Conservation (phyloP, 2,888 invertebrate species). For the Chelonus formosanus region DNA sequence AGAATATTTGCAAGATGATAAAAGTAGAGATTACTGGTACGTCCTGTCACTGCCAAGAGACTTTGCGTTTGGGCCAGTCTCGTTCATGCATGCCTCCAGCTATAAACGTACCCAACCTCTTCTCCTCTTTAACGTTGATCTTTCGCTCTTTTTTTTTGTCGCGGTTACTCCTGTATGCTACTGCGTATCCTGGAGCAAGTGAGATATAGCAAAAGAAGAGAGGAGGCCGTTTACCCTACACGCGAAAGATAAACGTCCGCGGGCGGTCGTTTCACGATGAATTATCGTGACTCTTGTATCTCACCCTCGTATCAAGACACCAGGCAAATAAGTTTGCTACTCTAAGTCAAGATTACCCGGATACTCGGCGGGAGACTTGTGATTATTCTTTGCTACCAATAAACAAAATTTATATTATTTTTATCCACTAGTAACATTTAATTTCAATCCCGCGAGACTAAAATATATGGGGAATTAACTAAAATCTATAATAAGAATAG, state of each 20-base stretch:
- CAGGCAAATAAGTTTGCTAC: slow-evolving; percentile 43
- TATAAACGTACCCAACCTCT: not conserved
- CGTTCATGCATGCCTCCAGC: slow-evolving; percentile 7
- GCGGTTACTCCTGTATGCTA: slow-evolving; percentile 28
- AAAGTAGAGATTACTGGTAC: slow-evolving; percentile 15
- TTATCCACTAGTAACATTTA: too few relatives aligned
- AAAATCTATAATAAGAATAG: too few relatives aligned
- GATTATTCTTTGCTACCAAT: slow-evolving; percentile 17
- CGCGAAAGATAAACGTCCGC: slow-evolving; percentile 55
- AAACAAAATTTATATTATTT: slow-evolving; percentile 9
- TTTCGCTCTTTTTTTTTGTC: slow-evolving; percentile 16
- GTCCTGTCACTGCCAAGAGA: slow-evolving; percentile 8
- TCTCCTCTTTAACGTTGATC: slow-evolving; percentile 7
- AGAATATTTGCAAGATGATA: slow-evolving; percentile 22
- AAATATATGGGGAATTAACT: too few relatives aligned
- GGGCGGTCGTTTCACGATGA: slow-evolving; percentile 56
- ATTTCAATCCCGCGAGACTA: too few relatives aligned
- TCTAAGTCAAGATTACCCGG: slow-evolving; percentile 39
- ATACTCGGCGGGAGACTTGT: slow-evolving; percentile 20
- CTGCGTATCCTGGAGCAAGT: slow-evolving; percentile 38
- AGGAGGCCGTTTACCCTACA: slow-evolving; percentile 45
- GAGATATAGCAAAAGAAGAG: slow-evolving; percentile 38
- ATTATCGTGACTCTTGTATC: slow-evolving; percentile 51
- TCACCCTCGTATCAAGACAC: slow-evolving; percentile 48
- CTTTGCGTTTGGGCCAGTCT: slow-evolving; percentile 4